Evolutionary conservation across 1,140 invertebrate species (phyloP), one percentile per base, ranked within the genome.

Genomic region (Steinernema feltiae): DNA sequence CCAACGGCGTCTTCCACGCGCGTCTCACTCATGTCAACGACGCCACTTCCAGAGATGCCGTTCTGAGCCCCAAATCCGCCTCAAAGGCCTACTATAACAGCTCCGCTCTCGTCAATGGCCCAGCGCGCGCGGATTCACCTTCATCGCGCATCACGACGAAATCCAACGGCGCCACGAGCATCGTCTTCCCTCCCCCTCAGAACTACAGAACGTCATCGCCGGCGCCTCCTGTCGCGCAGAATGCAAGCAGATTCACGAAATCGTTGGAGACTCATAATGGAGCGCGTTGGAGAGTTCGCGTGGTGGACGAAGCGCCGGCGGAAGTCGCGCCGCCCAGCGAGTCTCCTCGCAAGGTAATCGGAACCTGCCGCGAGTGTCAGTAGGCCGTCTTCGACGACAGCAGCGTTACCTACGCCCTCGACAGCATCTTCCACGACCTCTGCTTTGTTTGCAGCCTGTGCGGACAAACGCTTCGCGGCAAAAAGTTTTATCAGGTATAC

Each of bases 401-500:
- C 7, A 76, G 78, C 27, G 74, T 46, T 18, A 77, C 75, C 35
- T 35, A 75, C 48, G 76, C 73, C 17, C 69, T 70, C 7, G 69
- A 79, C 41, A 48, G 31, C 70, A 48, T 53, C 32, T 80, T 32
- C 69, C 78, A 79, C 70, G 30, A 41, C 27, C 30, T 24, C 21
- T 79, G 78, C 72, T 79, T 79, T 48, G 63, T 48, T 29, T 79
- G 78, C 78, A 46, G 29, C n/a, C 32, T 76, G 12, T 79, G 78
- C 78, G 72, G 88, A 12, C 89, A 95, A 78, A 93, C 94, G 27
- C 88, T 98, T 32, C 88, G 95, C 70, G 95, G 95, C 24, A 98
- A 98, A 88, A 94, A 94, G 3, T 98, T 98, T 87, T 99, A 98
- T 86, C 12, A 21, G 53, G 53, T 27, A 63, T n/a, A n/a, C n/a